These are phyloP conservation scores for Zaprionus bogoriensis DNA, from an alignment of 2,888 invertebrate genomes.

Conservation along the genomic window DNA sequence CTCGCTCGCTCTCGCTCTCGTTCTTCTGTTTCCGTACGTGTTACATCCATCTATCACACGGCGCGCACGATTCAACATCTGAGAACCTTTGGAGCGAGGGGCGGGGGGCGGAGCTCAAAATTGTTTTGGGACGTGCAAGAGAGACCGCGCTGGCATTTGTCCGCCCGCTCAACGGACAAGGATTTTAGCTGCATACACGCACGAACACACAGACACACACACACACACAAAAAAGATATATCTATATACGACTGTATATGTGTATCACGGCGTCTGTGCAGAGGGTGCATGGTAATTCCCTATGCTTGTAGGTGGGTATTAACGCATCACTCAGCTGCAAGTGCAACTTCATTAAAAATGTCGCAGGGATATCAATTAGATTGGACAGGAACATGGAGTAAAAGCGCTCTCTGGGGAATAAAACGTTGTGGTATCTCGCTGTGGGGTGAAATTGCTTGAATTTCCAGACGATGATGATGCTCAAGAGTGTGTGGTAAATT, in stretches of 20 bases:
- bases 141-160: constrained; percentile 30
- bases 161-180: constrained; percentile 11
- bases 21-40: constrained; percentile 42
- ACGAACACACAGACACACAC: neutral
- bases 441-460: neutral
- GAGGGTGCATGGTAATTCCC: constrained; percentile 13
- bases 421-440: neutral
- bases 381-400: constrained; percentile 10
- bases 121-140: constrained; percentile 46
- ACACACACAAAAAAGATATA: neutral
- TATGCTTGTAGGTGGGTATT: constrained; percentile 28
- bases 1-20: neutral
- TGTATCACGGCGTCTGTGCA: neutral
- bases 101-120: constrained; percentile 40
- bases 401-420: constrained; percentile 3
- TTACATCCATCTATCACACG: constrained; percentile 65
- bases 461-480: neutral
- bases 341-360: constrained; percentile 35
- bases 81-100: neutral
- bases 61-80: constrained; percentile 29
- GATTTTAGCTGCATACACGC: neutral
- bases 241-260: neutral
- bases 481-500: neutral
- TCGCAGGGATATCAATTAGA: constrained; percentile 25
- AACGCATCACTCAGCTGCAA: constrained; percentile 38